Evolutionary conservation across 2,113 vertebrate species (phyloP).

Genomic region (Thalassarche chlororhynchos): DNA sequence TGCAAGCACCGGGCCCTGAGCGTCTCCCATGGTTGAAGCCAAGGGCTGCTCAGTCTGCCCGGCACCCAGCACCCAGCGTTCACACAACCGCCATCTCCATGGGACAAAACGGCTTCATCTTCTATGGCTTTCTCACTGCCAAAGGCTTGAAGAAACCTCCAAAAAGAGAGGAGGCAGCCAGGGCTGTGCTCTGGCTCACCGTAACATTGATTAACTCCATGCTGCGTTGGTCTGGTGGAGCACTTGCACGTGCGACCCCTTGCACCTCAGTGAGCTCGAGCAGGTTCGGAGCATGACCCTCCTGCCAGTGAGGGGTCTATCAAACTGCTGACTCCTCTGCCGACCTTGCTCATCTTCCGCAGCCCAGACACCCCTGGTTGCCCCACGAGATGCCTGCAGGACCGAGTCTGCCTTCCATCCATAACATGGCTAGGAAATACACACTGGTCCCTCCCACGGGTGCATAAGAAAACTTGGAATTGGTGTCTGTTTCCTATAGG

Average conservation of each 20-base stretch:
- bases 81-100: neutral
- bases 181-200: neutral
- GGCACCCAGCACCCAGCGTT: neutral
- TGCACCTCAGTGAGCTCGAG: accelerated
- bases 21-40: neutral
- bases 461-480: neutral
- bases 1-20: accelerated
- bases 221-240: neutral
- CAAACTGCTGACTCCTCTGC: neutral
- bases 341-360: neutral
- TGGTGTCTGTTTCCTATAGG: neutral
- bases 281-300: neutral
- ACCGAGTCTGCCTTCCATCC: neutral
- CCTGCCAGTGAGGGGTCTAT: neutral
- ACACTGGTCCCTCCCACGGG: accelerated
- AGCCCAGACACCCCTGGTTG: neutral
- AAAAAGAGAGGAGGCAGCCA: neutral
- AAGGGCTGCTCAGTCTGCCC: neutral
- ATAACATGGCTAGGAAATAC: neutral
- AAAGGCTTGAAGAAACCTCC: neutral
- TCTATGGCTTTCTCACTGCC: neutral
- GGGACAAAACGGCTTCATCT: accelerated
- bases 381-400: neutral
- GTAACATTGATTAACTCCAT: accelerated
- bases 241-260: accelerated